Evolutionary conservation across 1,140 invertebrate genomes (phyloP).

Genomic region (Hypsibius dujardini): DNA sequence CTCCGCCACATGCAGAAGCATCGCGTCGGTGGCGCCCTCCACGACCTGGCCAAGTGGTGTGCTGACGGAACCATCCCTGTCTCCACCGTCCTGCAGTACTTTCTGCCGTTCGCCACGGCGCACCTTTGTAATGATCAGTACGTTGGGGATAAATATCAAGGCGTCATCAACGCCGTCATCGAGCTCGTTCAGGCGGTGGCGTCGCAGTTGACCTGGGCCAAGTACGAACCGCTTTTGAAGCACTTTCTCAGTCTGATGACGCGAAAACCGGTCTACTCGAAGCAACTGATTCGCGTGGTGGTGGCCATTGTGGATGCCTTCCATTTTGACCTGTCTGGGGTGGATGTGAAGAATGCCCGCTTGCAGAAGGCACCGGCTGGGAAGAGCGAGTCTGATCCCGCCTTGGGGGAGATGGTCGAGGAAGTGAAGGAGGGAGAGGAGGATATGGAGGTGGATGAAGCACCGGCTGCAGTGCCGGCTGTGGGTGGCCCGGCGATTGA

Average conservation of each 20-base stretch:
- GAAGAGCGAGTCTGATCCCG: constrained; percentile 15
- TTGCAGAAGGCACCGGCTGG: constrained; percentile 24
- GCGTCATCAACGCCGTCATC: constrained; percentile 56
- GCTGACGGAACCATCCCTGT: constrained; percentile 23
- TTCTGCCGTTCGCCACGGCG: constrained; percentile 59
- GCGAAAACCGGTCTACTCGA: constrained; percentile 51
- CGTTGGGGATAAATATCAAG: constrained; percentile 46
- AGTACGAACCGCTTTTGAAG: constrained; percentile 60
- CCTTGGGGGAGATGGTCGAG: constrained; percentile 17
- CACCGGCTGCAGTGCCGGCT: not conserved
- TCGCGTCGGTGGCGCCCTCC: constrained; percentile 26
- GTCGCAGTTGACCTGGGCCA: constrained; percentile 59
- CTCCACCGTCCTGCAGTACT: constrained; percentile 46
- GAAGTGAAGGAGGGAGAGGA: constrained; percentile 24
- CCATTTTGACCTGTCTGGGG: constrained; percentile 63
- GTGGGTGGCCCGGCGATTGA: not conserved
- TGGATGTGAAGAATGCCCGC: constrained; percentile 23
- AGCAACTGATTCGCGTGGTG: constrained; percentile 45
- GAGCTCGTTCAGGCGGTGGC: constrained; percentile 51
- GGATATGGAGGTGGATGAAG: constrained; percentile 28
- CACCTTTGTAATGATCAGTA: constrained; percentile 62
- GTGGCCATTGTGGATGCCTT: constrained; percentile 70
- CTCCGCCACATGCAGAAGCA: constrained; percentile 51
- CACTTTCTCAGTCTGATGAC: constrained; percentile 57
- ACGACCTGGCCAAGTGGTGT: constrained; percentile 21